phyloP scores from a whole-genome alignment of 2,888 invertebrate species.

The Ectemnius continuus region DNA sequence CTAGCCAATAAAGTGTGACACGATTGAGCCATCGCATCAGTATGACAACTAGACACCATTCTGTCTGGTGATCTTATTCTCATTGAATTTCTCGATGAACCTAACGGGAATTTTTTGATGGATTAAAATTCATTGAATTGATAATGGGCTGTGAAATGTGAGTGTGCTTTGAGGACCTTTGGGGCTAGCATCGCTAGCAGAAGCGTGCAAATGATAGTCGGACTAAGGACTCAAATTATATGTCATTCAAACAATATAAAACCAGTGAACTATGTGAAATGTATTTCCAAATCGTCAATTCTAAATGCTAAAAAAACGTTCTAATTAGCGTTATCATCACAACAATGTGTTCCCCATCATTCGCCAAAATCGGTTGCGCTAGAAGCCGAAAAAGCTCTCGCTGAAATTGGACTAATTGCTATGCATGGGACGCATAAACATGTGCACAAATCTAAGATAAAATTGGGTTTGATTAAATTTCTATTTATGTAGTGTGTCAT shows the following conservation, averaged over 20 bases:
- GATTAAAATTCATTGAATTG: conserved; percentile 1
- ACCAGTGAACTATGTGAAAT: conserved; percentile 53
- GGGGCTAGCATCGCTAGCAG: conserved; percentile 59
- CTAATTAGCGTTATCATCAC: conserved; percentile 51
- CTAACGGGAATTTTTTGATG: conserved; percentile 51
- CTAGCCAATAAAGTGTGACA: conserved; percentile 65
- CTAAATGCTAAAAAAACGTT: conserved; percentile 53
- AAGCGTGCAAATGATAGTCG: conserved; percentile 67
- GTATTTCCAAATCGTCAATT: conserved; percentile 52
- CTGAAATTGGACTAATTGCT: conserved; percentile 47
- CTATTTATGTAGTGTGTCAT: neutral
- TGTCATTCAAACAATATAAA: conserved; percentile 49
- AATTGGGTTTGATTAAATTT: neutral
- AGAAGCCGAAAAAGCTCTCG: conserved; percentile 65
- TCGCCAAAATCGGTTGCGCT: conserved; percentile 58
- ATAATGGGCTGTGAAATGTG: conserved; percentile 25
- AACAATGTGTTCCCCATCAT: conserved; percentile 50
- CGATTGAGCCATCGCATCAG: conserved; percentile 73
- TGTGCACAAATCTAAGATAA: conserved; percentile 50
- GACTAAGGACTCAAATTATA: conserved; percentile 38
- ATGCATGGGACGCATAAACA: conserved; percentile 45
- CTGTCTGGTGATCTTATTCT: conserved; percentile 84
- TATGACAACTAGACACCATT: conserved; percentile 86
- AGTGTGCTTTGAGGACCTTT: conserved; percentile 41
- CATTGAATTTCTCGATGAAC: conserved; percentile 67